Percentiles rank a stretch among this genome's conserved stretches.
phyloP scores from a whole-genome alignment of 2,113 vertebrate genomes.

The Athene cunicularia region DNA sequence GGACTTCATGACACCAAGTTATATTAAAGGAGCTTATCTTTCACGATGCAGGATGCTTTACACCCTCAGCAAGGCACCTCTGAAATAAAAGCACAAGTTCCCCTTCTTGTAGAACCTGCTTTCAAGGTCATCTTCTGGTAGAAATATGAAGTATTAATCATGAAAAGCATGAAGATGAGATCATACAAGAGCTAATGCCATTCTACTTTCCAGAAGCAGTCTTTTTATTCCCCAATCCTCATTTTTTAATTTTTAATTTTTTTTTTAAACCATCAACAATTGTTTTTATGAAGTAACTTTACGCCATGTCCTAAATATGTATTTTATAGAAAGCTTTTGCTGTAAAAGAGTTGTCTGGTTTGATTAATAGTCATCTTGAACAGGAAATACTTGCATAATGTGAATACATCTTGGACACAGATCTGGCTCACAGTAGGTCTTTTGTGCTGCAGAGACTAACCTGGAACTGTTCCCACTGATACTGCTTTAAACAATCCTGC shows the following conservation, averaged over 20 bases:
- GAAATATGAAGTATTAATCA: not conserved
- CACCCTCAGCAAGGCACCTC: not conserved
- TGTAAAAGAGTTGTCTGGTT: slow-evolving; percentile 10
- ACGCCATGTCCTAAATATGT: slow-evolving; percentile 27
- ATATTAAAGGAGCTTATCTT: not conserved
- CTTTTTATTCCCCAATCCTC: not conserved
- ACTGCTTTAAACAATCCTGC: not conserved
- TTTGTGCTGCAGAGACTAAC: slow-evolving; percentile 10
- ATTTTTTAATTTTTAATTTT: not conserved
- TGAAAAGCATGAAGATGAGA: not conserved
- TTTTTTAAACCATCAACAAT: not conserved
- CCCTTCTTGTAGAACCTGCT: not conserved
- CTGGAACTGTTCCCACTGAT: not conserved
- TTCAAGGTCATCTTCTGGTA: not conserved
- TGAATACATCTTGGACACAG: slow-evolving; percentile 26
- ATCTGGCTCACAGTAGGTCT: slow-evolving; percentile 44
- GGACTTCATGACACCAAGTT: not conserved
- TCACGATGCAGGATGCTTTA: not conserved
- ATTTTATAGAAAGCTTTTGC: slow-evolving; percentile 41
- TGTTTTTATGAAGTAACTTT: not conserved
- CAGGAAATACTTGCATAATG: slow-evolving; percentile 51
- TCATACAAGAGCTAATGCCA: not conserved
- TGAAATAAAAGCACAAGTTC: not conserved
- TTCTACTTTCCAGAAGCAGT: not conserved
- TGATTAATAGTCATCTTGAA: slow-evolving; percentile 40